Conservation (phyloP, 2,797 vertebrate species). For the Geotrypetes seraphini region DNA sequence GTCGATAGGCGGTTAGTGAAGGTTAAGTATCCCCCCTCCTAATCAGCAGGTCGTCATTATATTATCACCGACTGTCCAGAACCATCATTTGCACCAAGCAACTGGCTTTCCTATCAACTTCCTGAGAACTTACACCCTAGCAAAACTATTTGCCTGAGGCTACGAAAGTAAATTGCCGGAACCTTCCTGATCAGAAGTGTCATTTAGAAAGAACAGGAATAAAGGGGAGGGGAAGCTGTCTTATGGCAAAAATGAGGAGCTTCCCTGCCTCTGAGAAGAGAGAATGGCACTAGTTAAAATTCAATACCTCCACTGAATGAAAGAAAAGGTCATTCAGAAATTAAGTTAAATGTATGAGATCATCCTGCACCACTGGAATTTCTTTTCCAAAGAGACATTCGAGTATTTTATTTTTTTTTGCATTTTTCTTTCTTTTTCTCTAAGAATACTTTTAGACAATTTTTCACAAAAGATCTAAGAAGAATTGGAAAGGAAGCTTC, state of each 20-base stretch:
- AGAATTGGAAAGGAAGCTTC: too few relatives aligned
- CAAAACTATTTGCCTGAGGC: slow-evolving; percentile 25
- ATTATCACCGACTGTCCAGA: slow-evolving; percentile 23
- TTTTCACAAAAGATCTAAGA: too few relatives aligned
- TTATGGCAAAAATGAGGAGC: slow-evolving; percentile 23
- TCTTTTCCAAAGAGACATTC: too few relatives aligned
- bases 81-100: slow-evolving; percentile 34
- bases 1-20: slow-evolving; percentile 12
- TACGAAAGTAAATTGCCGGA: slow-evolving; percentile 15
- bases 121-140: slow-evolving; percentile 24
- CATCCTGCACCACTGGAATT: too few relatives aligned
- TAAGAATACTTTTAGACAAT: too few relatives aligned
- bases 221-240: slow-evolving; percentile 1
- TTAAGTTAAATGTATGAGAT: too few relatives aligned
- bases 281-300: slow-evolving; percentile 29
- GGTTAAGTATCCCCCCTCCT: slow-evolving; percentile 10
- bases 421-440: too few relatives aligned
- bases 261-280: slow-evolving; percentile 17
- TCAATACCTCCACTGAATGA: slow-evolving; percentile 29
- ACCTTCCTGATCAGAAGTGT: slow-evolving; percentile 14
- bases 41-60: slow-evolving; percentile 26
- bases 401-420: too few relatives aligned
- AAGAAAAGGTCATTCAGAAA: slow-evolving; percentile 26
- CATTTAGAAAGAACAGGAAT: slow-evolving; percentile 20
- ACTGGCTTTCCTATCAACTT: slow-evolving; percentile 29